Evolutionary conservation across 2,113 vertebrate genomes (phyloP), one percentile per base, ranked within the genome.

Genomic region (Camelus bactrianus): DNA sequence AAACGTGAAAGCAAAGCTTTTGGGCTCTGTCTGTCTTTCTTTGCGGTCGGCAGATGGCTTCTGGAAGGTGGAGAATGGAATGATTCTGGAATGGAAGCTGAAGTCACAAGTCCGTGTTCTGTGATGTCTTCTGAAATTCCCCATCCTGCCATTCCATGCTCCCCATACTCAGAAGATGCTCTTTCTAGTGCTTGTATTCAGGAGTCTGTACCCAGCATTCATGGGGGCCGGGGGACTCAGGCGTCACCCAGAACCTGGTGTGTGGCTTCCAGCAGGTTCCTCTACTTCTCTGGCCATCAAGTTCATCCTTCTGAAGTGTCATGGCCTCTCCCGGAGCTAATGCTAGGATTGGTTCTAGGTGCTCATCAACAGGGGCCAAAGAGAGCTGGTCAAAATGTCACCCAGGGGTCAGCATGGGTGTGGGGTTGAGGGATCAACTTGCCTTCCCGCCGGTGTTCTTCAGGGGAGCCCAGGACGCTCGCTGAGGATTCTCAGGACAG

Each of bases 1-100:
- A 98, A 98, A 98, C 42, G 93, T 95, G 73, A 91, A 93, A 82
- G 69, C 56, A 67, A 89, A 88, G 14, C 30, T 79, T 91, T 67
- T 56, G 93, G 90, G 42, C 82, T 96, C 79, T 35, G n/a, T 58
- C 38, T 77, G 24, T 95, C 58, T 95, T 80, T 67, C 42, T 20
- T 16, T 76, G 80, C 81, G 67, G 35, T 38, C 1, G 1, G 60
- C 32, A 15, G 52, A 65, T n/a, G 56, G 35, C 38, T 50, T 69
- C 6, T 3, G 94, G 58, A 64, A 15, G 62, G 64, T 38, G 3
- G 52, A 32, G 13, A 19, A 46, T 8, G 5, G 60, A 30, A 56
- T 42, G 38, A 64, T 19, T 80, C 84, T 73, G 52, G 58, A 32
- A 15, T n/a, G 52, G 46, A 42, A 56, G 52, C 20, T 28, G 3